Evolutionary conservation across 2,888 invertebrate species (phyloP), one percentile per base, ranked within the genome.

Genomic region (Elysia crispata): DNA sequence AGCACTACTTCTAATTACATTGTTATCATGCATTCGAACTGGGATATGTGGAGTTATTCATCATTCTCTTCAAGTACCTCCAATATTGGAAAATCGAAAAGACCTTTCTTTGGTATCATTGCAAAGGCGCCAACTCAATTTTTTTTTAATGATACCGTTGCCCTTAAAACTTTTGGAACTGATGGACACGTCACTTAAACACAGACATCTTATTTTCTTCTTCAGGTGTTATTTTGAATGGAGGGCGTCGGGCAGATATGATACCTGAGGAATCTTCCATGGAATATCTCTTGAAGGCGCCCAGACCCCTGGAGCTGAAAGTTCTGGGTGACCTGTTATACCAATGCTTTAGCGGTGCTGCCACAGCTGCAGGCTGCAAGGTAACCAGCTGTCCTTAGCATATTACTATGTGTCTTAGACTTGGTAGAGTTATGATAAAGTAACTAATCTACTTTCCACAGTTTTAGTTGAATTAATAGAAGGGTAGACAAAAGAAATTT

Each of bases 221-320:
- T 18, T n/a, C 67, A 79, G 79, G 79, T 0, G 41, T 79, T 0
- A 75, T 79, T n/a, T 31, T 74, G n/a, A 67, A 75, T 6, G 75
- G 66, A 20, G 79, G 79, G 11, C 33, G 31, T 1, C 41, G 57
- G 6, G n/a, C 79, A 5, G 74, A 75, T 54, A 33, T 67, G 0
- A 79, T 74, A 60, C 79, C 79, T n/a, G 57, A 74, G 33, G 28
- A 57, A 23, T 31, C 79, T 1, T 57, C 54, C 28, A 74, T 79
- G 74, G 79, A 74, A 30, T 79, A 60, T 60, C n/a, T 74, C 23
- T 11, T 73, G 57, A 79, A 79, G 74, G 75, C 74, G 6, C 75
- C 79, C n/a, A 79, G 54, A n/a, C 74, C 74, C 0, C 18, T 73
- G 0, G 79, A 75, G 60, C 74, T 79, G 66, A 79, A 79, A 64